These are phyloP conservation scores for Noctilio leporinus DNA, from an alignment of 2,113 vertebrate species.

Conservation along the genomic window DNA sequence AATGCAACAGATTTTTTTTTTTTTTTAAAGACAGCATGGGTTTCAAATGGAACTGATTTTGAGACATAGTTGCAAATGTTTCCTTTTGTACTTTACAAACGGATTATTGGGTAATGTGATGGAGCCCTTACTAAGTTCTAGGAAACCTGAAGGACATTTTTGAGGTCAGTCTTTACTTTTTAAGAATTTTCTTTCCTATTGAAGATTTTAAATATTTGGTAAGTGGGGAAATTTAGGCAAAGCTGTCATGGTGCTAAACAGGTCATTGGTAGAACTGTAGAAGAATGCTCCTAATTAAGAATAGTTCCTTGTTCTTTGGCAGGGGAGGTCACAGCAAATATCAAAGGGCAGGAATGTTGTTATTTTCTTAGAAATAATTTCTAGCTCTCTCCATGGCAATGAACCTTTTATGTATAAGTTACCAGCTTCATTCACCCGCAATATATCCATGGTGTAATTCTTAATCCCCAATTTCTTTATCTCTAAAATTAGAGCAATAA, in stretches of 20 bases:
- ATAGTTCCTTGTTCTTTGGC: constrained; percentile 19
- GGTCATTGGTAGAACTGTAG: constrained; percentile 11
- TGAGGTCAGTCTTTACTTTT: constrained; percentile 35
- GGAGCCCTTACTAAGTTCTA: neutral
- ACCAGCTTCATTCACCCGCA: neutral
- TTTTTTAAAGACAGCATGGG: neutral
- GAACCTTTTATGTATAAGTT: neutral
- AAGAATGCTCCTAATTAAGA: neutral
- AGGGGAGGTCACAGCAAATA: neutral
- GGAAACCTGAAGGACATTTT: neutral
- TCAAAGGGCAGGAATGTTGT: neutral
- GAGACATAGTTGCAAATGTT: neutral
- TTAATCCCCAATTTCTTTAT: neutral
- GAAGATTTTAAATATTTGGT: constrained; percentile 27
- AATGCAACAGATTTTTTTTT: neutral
- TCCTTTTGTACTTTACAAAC: constrained; percentile 21
- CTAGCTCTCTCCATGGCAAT: neutral
- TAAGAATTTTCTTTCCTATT: neutral
- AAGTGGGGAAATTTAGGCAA: neutral
- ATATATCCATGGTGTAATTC: neutral
- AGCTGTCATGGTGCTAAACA: constrained; percentile 21
- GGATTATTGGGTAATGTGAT: neutral
- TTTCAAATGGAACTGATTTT: constrained; percentile 35
- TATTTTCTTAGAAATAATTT: constrained; percentile 42
- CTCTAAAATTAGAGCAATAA: constrained; percentile 37